Conservation (phyloP, 2,797 vertebrate species). For the Chaunax sp. region DNA sequence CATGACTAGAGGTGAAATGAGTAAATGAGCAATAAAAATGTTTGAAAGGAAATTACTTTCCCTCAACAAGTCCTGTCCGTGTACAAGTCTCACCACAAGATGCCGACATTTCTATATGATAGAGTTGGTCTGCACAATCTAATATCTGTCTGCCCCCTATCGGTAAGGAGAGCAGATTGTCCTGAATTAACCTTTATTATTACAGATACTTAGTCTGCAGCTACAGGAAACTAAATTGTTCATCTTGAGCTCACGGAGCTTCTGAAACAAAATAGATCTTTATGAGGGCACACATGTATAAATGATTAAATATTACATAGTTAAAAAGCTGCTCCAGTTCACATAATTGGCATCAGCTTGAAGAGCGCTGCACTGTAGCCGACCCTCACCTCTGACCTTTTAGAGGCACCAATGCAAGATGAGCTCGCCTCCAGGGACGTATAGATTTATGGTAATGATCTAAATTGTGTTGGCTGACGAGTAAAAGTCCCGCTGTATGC, state of each 20-base stretch:
- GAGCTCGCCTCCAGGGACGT: constrained; percentile 17
- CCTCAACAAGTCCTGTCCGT: constrained; percentile 8
- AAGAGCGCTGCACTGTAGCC: constrained; percentile 24
- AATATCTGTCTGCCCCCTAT: constrained; percentile 50
- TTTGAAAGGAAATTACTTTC: no score
- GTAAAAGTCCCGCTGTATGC: neutral
- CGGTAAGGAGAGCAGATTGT: constrained; percentile 24
- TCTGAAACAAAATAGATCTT: neutral
- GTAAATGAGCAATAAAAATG: no score
- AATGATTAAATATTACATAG: no score
- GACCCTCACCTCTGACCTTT: constrained; percentile 49
- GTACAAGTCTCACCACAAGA: constrained; percentile 62
- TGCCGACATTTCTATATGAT: constrained; percentile 58
- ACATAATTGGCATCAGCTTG: neutral
- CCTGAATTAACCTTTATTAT: neutral
- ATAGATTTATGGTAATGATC: constrained; percentile 8
- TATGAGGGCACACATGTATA: no score
- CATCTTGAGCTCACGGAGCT: neutral
- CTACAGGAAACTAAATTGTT: neutral
- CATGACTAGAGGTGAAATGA: no score
- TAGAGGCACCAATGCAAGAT: neutral
- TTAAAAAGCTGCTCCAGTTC: neutral
- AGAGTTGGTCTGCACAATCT: constrained; percentile 2
- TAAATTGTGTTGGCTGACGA: no score
- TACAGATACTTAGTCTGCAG: constrained; percentile 1